Evolutionary conservation across 2,113 vertebrate species (phyloP), one percentile per base, ranked within the genome.

Genomic region (Chamaetylas fuelleborni): DNA sequence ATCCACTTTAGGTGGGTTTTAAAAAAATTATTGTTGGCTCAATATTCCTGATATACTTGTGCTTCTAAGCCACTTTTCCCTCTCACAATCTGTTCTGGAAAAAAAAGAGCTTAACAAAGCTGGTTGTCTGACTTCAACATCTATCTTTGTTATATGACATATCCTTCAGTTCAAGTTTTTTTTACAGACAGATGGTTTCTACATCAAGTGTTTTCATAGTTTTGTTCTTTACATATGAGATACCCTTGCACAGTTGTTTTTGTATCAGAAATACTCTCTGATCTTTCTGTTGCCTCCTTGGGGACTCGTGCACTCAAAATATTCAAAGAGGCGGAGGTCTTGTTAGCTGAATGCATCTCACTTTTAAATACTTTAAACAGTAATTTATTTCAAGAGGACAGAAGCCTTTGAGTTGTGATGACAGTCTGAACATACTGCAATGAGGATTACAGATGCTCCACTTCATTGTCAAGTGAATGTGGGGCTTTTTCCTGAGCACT

Each of bases 311-410:
- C 36, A 34, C 80, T 93, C 83, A 88, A n/a, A 71, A 87, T 84
- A 93, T 56, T 70, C 73, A 81, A 36, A 93, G 58, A 86, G n/a
- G 38, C 82, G 34, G 33, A 88, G 92, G 29, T 74, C 74, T 47
- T 73, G 12, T 71, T 93, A 91, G 60, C 79, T 51, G 50, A 90
- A 80, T 56, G 29, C 60, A 73, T 86, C 64, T 67, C 79, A 73
- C 43, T 66, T 82, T 73, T 60, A 88, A 88, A 70, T 51, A 64
- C 71, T 86, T 88, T 42, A 36, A 93, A 50, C 36, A 79, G 26
- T 43, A n/a, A 88, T 94, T 86, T 90, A 65, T 86, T 83, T 88
- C 43, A 50, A 84, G 80, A 92, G 58, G 60, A 78, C 73, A 82
- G 47, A 73, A 92, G 29, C 50, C 76, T 61, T 2, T 25, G 69